Conservation (phyloP, 2,797 vertebrate species). For the Dicrostonyx torquatus region DNA sequence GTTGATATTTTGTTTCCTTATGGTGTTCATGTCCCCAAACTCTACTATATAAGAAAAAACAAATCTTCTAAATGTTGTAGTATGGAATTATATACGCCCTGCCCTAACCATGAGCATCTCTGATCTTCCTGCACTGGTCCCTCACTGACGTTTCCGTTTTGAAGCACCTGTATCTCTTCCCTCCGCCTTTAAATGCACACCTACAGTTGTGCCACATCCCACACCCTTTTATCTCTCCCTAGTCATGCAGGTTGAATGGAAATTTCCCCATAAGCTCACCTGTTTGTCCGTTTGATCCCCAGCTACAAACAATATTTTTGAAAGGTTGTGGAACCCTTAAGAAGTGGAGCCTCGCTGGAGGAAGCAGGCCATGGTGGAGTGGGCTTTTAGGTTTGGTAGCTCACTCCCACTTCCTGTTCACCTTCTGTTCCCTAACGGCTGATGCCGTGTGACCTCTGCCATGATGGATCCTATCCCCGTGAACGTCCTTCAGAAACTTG, state of each 20-base stretch:
- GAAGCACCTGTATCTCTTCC: neutral
- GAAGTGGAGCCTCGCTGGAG: neutral
- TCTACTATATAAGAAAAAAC: constrained; percentile 20
- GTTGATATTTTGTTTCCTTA: neutral
- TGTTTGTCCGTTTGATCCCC: neutral
- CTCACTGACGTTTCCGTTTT: neutral
- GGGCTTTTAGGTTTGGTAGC: neutral
- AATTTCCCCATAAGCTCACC: neutral
- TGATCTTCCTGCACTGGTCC: neutral
- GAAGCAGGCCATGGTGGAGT: neutral
- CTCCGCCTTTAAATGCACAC: neutral
- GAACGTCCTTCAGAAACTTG: neutral
- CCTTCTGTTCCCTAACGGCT: neutral
- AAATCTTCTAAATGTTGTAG: neutral
- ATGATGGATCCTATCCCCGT: too few relatives aligned
- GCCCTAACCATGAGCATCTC: neutral
- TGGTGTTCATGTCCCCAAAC: neutral
- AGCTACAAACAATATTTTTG: neutral
- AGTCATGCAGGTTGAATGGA: neutral
- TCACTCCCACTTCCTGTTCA: neutral
- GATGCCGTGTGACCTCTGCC: neutral
- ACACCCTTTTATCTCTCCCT: neutral
- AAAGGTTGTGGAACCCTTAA: neutral
- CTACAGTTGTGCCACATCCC: neutral
- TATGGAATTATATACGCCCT: neutral